Percentiles rank a stretch among this genome's conserved stretches.
Evolutionary conservation across 2,113 vertebrate genomes (phyloP).

Genomic region (Melanocharis versteri): DNA sequence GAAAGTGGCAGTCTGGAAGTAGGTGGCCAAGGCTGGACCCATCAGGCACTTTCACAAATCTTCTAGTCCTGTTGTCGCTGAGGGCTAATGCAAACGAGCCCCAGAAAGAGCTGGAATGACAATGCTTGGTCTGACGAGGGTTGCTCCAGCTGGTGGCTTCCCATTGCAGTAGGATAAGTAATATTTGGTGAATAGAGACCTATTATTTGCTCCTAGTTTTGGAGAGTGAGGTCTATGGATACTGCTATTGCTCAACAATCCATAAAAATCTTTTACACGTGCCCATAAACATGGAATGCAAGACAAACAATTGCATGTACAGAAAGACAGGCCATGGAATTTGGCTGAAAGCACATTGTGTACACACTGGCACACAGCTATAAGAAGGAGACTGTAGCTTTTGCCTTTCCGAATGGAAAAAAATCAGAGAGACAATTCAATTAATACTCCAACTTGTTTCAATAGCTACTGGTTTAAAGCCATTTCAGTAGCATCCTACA

Average conservation of each 20-base stretch:
- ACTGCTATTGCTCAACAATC: background rate
- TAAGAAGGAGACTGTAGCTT: slow-evolving; percentile 2
- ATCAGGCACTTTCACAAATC: background rate
- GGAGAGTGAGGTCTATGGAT: background rate
- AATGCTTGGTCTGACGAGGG: background rate
- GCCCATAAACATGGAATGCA: background rate
- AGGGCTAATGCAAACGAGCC: rapidly evolving
- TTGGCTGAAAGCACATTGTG: background rate
- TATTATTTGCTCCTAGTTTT: background rate
- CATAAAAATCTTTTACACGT: background rate
- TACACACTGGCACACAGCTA: background rate
- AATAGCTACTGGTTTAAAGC: slow-evolving; percentile 65
- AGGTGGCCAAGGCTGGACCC: background rate
- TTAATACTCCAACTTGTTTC: slow-evolving; percentile 61
- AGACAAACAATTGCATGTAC: rapidly evolving
- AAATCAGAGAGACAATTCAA: slow-evolving; percentile 60
- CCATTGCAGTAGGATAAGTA: background rate
- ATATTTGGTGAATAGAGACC: background rate
- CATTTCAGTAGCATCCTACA: slow-evolving; percentile 46
- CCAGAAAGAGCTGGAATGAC: background rate
- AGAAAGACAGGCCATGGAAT: background rate
- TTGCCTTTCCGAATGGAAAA: slow-evolving; percentile 53
- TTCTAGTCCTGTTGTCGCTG: background rate
- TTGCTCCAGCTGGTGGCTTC: background rate
- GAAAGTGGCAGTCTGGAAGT: background rate